Conservation (phyloP, 2,888 invertebrate genomes). For the Plebejus melissa region DNA sequence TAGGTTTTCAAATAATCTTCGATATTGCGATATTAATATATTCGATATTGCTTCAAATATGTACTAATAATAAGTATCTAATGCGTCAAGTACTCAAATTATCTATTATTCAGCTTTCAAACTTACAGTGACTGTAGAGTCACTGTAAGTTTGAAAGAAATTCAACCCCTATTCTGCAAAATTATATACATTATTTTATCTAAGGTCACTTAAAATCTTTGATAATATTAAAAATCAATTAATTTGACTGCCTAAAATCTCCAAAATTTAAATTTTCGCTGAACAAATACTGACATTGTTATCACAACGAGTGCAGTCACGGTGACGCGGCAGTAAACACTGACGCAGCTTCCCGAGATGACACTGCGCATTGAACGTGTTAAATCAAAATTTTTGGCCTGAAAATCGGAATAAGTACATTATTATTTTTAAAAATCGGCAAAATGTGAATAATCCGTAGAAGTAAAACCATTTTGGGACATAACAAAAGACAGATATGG, state of each 20-base stretch:
- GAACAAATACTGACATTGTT: background rate
- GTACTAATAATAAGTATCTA: no score
- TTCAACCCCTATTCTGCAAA: background rate
- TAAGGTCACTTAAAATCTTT: background rate
- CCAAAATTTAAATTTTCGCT: background rate
- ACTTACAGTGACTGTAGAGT: background rate
- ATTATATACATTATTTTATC: background rate
- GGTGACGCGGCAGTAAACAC: slow-evolving; percentile 12
- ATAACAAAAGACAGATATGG: no score
- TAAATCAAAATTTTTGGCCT: background rate
- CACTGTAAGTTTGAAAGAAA: background rate
- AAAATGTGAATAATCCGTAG: no score
- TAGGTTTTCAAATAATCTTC: background rate
- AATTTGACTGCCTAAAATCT: background rate
- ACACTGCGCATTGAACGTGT: slow-evolving; percentile 5
- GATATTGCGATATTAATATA: no score
- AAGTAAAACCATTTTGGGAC: no score
- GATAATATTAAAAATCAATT: background rate
- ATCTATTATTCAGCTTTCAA: background rate
- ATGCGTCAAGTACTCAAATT: no score
- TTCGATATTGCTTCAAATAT: no score
- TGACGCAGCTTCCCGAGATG: background rate
- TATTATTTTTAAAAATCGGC: no score
- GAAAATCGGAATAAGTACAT: background rate
- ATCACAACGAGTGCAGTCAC: background rate